These are phyloP conservation scores for Trileptium ribeirensis DNA, from an alignment of 2,888 invertebrate genomes.

Conservation along the genomic window DNA sequence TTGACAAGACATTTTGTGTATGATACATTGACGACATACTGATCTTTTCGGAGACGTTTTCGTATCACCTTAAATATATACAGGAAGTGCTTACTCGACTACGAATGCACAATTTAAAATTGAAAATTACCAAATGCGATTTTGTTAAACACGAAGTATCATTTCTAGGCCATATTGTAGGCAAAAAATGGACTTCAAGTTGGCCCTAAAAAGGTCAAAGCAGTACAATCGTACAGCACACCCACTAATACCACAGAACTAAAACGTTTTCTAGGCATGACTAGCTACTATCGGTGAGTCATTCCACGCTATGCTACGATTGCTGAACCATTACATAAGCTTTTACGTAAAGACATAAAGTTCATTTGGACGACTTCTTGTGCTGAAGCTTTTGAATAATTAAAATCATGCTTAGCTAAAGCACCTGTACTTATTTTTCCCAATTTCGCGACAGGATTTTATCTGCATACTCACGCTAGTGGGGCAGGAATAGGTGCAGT, in stretches of 20 bases:
- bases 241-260: not conserved
- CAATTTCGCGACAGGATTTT: not conserved
- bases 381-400: not conserved
- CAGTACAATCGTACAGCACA: no score
- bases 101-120: no score
- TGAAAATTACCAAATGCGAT: no score
- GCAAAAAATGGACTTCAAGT: no score
- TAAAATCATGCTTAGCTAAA: not conserved
- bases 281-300: not conserved
- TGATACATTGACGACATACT: no score
- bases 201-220: no score
- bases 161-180: no score
- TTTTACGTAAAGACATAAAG: not conserved
- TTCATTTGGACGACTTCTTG: not conserved
- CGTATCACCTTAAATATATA: no score
- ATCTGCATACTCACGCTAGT: not conserved
- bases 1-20: no score
- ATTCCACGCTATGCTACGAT: not conserved
- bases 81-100: no score
- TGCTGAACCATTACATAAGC: not conserved
- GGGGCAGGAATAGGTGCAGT: not conserved
- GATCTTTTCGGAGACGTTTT: no score
- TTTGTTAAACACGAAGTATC: no score
- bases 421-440: not conserved
- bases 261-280: conserved; percentile 13